These are phyloP conservation scores for Engraulis encrasicolus DNA, from an alignment of 2,113 vertebrate genomes.

Conservation along the genomic window DNA sequence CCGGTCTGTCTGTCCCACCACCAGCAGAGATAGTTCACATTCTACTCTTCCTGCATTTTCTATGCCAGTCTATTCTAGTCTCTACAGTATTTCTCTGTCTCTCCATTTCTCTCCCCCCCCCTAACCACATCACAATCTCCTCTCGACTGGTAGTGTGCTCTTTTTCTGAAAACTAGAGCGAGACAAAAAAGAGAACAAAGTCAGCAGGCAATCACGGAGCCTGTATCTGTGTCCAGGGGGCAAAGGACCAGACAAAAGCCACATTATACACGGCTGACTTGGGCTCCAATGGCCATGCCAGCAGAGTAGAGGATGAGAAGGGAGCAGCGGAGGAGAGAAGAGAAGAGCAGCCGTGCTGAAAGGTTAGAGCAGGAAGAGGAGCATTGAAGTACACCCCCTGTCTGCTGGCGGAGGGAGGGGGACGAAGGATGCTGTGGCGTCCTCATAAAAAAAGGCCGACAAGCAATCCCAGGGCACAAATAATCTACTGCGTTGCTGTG, in stretches of 20 bases:
- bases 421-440: not conserved
- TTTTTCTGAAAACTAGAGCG: not conserved
- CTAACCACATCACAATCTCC: not conserved
- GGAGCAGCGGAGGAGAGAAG: not conserved
- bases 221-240: not conserved
- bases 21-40: too few relatives aligned
- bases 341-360: not conserved
- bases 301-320: not conserved
- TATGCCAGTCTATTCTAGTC: not conserved
- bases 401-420: not conserved
- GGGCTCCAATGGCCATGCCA: not conserved
- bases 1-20: not conserved
- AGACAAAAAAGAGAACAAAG: not conserved
- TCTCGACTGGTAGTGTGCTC: not conserved
- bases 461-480: not conserved
- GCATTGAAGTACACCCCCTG: not conserved
- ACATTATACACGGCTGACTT: not conserved
- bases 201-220: not conserved
- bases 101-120: not conserved
- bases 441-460: not conserved
- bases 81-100: not conserved
- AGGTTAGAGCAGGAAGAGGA: not conserved
- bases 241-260: not conserved
- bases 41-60: not conserved
- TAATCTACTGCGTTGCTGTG: not conserved